Evolutionary conservation across 2,113 vertebrate species (phyloP).

Genomic region (Eublepharis macularius): DNA sequence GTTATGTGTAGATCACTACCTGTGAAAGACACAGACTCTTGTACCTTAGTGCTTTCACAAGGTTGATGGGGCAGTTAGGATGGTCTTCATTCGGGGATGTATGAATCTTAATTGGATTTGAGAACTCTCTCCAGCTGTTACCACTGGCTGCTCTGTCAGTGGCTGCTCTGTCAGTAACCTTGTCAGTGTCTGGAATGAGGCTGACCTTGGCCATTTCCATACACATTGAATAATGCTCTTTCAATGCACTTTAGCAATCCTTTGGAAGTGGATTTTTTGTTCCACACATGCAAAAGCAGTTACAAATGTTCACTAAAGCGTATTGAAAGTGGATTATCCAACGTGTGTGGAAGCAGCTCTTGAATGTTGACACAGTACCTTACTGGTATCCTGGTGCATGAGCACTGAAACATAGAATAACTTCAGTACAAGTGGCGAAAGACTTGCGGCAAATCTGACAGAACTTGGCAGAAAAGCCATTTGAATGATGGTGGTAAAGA

Average conservation of each 20-base stretch:
- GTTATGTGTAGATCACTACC: not conserved
- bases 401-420: not conserved
- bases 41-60: not conserved
- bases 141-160: not conserved
- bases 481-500: not conserved
- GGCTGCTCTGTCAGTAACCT: not conserved
- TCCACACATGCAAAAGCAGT: too few species aligned
- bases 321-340: too few species aligned
- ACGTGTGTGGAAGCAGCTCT: too few species aligned
- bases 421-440: not conserved
- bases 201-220: not conserved
- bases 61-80: not conserved
- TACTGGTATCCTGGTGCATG: not conserved
- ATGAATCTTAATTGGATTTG: not conserved
- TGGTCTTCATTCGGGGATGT: not conserved
- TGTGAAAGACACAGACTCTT: not conserved
- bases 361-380: not conserved
- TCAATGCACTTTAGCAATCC: too few species aligned
- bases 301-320: too few species aligned
- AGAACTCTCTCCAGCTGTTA: not conserved
- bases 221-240: too few species aligned
- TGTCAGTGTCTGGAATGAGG: not conserved
- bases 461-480: not conserved
- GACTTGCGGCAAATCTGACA: not conserved
- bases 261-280: too few species aligned